These are phyloP conservation scores for Ormyrus pomaceus DNA, from an alignment of 2,888 invertebrate genomes.

Conservation along the genomic window DNA sequence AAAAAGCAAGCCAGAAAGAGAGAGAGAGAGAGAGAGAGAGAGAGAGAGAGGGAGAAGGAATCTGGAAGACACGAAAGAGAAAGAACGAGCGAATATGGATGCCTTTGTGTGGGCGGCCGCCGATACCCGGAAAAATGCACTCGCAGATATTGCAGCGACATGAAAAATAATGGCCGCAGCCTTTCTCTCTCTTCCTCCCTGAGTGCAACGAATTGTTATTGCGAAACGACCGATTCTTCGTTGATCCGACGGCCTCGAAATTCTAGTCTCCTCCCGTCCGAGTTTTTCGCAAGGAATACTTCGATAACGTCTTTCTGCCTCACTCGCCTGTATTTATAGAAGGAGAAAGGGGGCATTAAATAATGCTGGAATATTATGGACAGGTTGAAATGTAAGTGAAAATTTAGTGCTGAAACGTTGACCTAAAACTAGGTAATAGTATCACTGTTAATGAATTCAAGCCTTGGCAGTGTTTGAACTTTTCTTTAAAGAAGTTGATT, in stretches of 20 bases:
- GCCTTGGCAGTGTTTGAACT: too few relatives aligned
- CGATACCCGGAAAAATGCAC: slow-evolving; percentile 70
- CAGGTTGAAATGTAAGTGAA: too few relatives aligned
- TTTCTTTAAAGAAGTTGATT: too few relatives aligned
- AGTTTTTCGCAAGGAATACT: background rate
- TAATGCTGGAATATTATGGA: too few relatives aligned
- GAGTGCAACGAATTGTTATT: slow-evolving; percentile 69
- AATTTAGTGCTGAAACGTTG: too few relatives aligned
- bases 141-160: slow-evolving; percentile 70
- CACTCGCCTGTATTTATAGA: background rate
- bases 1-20: slow-evolving; percentile 12
- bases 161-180: slow-evolving; percentile 64
- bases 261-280: background rate
- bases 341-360: too few relatives aligned
- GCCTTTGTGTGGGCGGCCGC: slow-evolving; percentile 54
- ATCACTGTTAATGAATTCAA: too few relatives aligned
- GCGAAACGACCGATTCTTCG: slow-evolving; percentile 55
- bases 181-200: slow-evolving; percentile 50
- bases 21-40: slow-evolving; percentile 4
- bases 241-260: background rate
- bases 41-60: slow-evolving; percentile 11
- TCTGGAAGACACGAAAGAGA: slow-evolving; percentile 3
- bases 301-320: too few relatives aligned
- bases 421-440: too few relatives aligned
- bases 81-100: slow-evolving; percentile 40